Base-by-base conservation (phyloP, 2,113 vertebrate species). In the Lepisosteus osseus region DNA sequence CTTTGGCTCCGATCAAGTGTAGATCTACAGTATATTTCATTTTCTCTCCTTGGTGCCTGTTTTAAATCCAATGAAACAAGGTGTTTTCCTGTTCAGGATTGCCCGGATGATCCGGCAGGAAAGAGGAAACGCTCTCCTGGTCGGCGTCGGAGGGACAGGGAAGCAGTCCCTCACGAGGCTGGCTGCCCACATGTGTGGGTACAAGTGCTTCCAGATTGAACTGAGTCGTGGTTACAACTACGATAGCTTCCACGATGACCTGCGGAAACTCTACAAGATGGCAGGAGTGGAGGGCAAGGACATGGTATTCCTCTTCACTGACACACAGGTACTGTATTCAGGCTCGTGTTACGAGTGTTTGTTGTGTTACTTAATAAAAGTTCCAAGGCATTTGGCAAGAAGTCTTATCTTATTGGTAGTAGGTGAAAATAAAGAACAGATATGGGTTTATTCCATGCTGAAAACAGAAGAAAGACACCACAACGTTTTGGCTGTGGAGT, bases 301-400 rank as follows among this genome's bases (percentile, higher is more conserved):
- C 74, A 94, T 91, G 85, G 94, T 96, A 71, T 95, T 96, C 77
- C 94, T 96, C 64, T 96, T 96, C 82, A 95, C 94, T 0, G 94
- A 96, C 69, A 94, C 91, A 29, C 95, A 96, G 94, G 94, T 95
- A 17, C 15, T 17, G 15, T 17, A 81, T 55, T 40, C 9, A 2
- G 29, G 29, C 29, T 29, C 29, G 29, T 29, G 29, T 29, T 29
- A 29, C 29, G 29, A 29, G 29, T 29, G 29, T 29, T 29, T 29
- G 29, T 29, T 29, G 29, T 29, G 29, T 29, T 29, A 29, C 29
- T 29, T 29, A 29, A 29, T 1, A 29, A 29, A 29, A 1, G 29
- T 29, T 29, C 29, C 29, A 29, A 29, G 29, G 29, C 29, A 29
- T 29, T 29, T 29, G 29, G 29, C 29, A 29, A 29, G 29, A 29